These are phyloP conservation scores for Hyles euphorbiae DNA, from an alignment of 1,140 invertebrate species.

Conservation along the genomic window DNA sequence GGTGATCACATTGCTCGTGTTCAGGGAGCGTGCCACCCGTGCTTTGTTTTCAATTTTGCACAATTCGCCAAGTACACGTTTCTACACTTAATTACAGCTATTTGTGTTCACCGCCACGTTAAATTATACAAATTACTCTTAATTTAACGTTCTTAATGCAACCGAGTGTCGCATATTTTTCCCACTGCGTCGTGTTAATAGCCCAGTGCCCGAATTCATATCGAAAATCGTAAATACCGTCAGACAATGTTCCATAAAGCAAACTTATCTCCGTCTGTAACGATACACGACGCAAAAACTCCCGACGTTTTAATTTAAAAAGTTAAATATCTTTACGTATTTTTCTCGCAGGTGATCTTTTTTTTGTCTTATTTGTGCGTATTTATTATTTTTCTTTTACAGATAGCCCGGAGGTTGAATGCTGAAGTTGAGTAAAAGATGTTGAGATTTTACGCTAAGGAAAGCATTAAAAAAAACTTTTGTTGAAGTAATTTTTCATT, in stretches of 20 bases:
- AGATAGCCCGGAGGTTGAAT: too few species aligned
- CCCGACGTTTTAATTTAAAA: too few species aligned
- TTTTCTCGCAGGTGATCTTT: constrained; percentile 7
- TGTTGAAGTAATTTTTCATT: too few species aligned
- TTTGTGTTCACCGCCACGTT: constrained; percentile 60
- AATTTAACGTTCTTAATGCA: constrained; percentile 58
- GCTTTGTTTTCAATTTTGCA: constrained; percentile 33
- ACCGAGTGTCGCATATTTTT: constrained; percentile 60
- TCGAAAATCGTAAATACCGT: constrained; percentile 47
- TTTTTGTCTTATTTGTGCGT: constrained; percentile 25
- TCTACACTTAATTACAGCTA: constrained; percentile 55
- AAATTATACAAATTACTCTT: constrained; percentile 68
- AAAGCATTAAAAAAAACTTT: too few species aligned
- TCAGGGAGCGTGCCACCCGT: constrained; percentile 19
- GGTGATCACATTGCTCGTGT: constrained; percentile 22
- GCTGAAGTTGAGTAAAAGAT: too few species aligned
- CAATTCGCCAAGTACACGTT: constrained; percentile 40
- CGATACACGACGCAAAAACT: constrained; percentile 18
- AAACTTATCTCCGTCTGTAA: constrained; percentile 34
- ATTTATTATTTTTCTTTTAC: too few species aligned
- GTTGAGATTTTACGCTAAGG: too few species aligned
- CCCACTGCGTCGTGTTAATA: constrained; percentile 51
- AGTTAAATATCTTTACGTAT: too few species aligned
- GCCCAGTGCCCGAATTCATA: constrained; percentile 55
- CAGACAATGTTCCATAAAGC: constrained; percentile 31